Conservation (phyloP, 2,113 vertebrate species). For the Neomonachus schauinslandi region DNA sequence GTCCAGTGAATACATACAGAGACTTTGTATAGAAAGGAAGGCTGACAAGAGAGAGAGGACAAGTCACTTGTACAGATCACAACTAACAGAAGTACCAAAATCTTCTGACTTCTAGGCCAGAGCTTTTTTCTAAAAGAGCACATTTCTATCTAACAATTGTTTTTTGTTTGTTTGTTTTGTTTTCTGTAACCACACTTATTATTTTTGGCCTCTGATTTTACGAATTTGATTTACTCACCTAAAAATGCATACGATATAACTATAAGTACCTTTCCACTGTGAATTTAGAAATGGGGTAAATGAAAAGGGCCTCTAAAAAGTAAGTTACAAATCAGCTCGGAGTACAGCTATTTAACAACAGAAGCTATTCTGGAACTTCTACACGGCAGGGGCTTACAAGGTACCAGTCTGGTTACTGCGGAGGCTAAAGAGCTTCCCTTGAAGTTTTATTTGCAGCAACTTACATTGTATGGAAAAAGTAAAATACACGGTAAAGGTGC, state of each 20-base stretch:
- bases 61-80: background rate
- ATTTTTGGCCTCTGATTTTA: background rate
- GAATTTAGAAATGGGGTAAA: background rate
- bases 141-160: background rate
- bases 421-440: background rate
- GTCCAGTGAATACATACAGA: background rate
- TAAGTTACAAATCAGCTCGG: background rate
- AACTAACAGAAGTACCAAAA: background rate
- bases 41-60: background rate
- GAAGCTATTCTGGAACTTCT: background rate
- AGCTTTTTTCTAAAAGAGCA: background rate
- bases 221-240: background rate
- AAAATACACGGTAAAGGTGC: background rate
- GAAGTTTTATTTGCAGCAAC: background rate
- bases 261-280: background rate
- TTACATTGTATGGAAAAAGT: background rate
- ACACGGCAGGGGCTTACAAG: background rate
- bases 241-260: background rate
- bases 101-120: background rate
- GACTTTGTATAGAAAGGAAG: background rate
- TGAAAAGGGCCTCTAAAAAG: background rate
- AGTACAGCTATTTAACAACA: background rate
- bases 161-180: background rate
- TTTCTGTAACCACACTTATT: background rate
- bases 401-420: background rate